Evolutionary conservation across 2,888 invertebrate species (phyloP), one percentile per base, ranked within the genome.

Genomic region (Nomada fabriciana): DNA sequence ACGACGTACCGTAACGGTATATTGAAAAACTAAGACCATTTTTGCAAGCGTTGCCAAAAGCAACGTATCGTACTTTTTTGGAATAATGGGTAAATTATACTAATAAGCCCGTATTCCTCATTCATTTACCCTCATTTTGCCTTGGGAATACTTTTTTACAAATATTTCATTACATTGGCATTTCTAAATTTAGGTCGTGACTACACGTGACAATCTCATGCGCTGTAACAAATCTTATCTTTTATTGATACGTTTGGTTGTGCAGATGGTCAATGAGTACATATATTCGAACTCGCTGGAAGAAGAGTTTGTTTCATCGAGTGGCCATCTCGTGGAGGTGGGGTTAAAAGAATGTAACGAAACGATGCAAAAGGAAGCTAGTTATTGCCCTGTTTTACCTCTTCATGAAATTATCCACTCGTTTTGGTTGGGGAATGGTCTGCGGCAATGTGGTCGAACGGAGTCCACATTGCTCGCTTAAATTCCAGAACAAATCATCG

Each of bases 301-400:
- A 55, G 23, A 25, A 43, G n/a, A 43, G n/a, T 23, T 43, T 20
- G 7, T 42, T 18, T 11, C 25, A 25, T 25, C 25, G 25, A 25
- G 25, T 25, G 25, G 2, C 2, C 25, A 25, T 25, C 25, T 25
- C 25, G 25, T 25, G 25, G 42, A 29, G 67, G n/a, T 18, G n/a
- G 42, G 15, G 61, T 43, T 25, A 52, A 43, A 52, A 43, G 52
- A 52, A 53, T 64, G 42, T 57, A 60, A 55, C 53, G 72, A 82
- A 80, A 81, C 74, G 71, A 79, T 75, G 74, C 74, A 57, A 52
- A 67, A 47, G 71, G 74, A 72, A 76, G 47, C 77, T 73, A 86
- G 77, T 86, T 86, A 86, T 86, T 78, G 80, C 80, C 75, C 76
- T 80, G 86, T 82, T 86, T 82, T 7, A 82, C 84, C 77, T 43